phyloP scores from a whole-genome alignment of 2,113 vertebrate species.

The Callipepla squamata region DNA sequence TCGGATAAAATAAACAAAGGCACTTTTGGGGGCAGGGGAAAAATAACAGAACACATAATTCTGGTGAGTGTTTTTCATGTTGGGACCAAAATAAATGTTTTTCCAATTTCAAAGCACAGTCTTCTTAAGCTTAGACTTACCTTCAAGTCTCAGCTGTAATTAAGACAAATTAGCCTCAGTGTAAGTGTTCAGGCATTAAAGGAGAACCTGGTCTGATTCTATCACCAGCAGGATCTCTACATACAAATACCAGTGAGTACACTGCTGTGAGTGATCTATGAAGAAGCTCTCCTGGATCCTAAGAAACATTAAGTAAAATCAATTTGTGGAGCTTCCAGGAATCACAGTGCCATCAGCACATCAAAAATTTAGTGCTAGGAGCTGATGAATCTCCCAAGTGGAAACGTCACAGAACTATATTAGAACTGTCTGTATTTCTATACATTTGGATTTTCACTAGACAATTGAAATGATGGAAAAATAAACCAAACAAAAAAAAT shows the following conservation, averaged over 20 bases:
- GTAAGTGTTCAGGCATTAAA: neutral
- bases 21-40: neutral
- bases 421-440: too few species aligned
- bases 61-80: neutral
- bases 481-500: neutral
- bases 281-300: neutral
- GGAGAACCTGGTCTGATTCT: neutral
- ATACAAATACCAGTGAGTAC: neutral
- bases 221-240: neutral
- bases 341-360: rapidly evolving
- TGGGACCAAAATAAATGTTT: neutral
- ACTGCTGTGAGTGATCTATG: neutral
- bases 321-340: neutral
- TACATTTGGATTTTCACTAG: neutral
- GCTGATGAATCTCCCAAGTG: neutral
- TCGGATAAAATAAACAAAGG: neutral
- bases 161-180: neutral
- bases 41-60: neutral
- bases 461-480: neutral
- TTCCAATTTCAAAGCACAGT: neutral
- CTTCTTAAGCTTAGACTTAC: neutral
- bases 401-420: neutral
- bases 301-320: neutral
- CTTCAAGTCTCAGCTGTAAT: neutral
- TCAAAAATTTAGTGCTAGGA: neutral